phyloP scores from a whole-genome alignment of 1,140 invertebrate species.

The Drosophila kohkoa region DNA sequence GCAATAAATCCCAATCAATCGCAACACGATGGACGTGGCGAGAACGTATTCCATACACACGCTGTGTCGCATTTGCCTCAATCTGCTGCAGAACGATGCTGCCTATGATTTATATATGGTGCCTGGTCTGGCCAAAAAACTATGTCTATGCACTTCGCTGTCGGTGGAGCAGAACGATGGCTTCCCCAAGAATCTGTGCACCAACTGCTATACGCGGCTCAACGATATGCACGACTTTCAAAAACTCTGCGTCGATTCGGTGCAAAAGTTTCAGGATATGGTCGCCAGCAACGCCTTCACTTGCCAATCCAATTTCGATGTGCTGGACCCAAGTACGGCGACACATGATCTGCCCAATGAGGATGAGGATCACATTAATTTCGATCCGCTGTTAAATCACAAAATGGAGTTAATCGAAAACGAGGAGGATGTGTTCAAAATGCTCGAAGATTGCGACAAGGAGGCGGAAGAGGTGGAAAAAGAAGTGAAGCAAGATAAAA shows the following conservation, averaged over 20 bases:
- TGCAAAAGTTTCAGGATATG: conserved; percentile 78
- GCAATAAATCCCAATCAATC: conserved; percentile 19
- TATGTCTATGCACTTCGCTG: conserved; percentile 75
- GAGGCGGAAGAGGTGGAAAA: conserved; percentile 73
- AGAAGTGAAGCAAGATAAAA: conserved; percentile 44
- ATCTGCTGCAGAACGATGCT: conserved; percentile 74
- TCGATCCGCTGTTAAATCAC: conserved; percentile 75
- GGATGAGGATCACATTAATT: conserved; percentile 77
- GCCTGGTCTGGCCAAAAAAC: conserved; percentile 78
- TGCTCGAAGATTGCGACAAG: conserved; percentile 78
- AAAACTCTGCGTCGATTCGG: conserved; percentile 73
- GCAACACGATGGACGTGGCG: conserved; percentile 65
- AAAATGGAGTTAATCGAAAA: conserved; percentile 81
- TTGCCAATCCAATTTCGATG: conserved; percentile 67
- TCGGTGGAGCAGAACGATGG: conserved; percentile 80
- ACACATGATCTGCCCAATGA: conserved; percentile 52
- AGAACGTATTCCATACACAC: conserved; percentile 75
- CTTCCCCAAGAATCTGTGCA: conserved; percentile 79
- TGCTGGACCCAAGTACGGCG: conserved; percentile 55
- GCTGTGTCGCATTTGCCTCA: conserved; percentile 78
- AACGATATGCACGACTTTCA: conserved; percentile 81
- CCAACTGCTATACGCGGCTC: conserved; percentile 70
- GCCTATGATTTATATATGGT: conserved; percentile 76
- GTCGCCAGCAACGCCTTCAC: conserved; percentile 70
- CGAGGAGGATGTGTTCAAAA: conserved; percentile 81